These are phyloP conservation scores for Fopius arisanus DNA, from an alignment of 1,140 invertebrate species.

Conservation along the genomic window DNA sequence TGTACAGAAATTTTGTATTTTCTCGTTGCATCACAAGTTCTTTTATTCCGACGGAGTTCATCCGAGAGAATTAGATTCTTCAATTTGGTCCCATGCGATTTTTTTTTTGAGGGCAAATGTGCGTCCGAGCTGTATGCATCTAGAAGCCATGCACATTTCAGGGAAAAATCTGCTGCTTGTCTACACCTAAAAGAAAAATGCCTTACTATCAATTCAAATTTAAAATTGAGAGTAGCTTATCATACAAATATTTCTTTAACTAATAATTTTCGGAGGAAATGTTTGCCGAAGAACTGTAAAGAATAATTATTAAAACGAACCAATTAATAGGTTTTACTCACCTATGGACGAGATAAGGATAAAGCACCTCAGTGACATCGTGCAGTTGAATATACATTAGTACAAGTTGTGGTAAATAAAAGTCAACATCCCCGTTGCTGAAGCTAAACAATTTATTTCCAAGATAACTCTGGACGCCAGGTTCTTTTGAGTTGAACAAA, in stretches of 20 bases:
- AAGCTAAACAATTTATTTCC: slow-evolving; percentile 98
- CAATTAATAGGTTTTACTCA: slow-evolving; percentile 56
- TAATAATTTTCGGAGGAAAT: no score
- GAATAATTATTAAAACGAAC: no score
- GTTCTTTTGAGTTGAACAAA: slow-evolving; percentile 98
- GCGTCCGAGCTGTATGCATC: slow-evolving; percentile 91
- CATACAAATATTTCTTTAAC: neutral
- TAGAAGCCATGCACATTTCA: slow-evolving; percentile 94
- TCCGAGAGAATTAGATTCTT: slow-evolving; percentile 89
- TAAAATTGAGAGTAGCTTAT: neutral
- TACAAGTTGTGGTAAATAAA: slow-evolving; percentile 96
- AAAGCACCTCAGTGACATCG: slow-evolving; percentile 91
- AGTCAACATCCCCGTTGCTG: slow-evolving; percentile 90
- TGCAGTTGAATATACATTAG: slow-evolving; percentile 99
- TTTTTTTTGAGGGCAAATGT: slow-evolving; percentile 77
- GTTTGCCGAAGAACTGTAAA: no score
- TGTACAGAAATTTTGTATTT: slow-evolving; percentile 46
- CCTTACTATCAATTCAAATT: neutral
- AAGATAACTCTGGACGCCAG: slow-evolving; percentile 94
- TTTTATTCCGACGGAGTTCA: slow-evolving; percentile 70
- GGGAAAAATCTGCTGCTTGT: slow-evolving; percentile 92
- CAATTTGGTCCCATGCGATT: slow-evolving; percentile 86
- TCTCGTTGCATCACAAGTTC: slow-evolving; percentile 54
- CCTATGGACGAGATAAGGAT: slow-evolving; percentile 94
- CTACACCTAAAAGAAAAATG: slow-evolving; percentile 76